A percentile compares a stretch with the other conserved stretches of the same genome.
phyloP scores from a whole-genome alignment of 1,140 invertebrate species.

The Saxidomus purpurata region DNA sequence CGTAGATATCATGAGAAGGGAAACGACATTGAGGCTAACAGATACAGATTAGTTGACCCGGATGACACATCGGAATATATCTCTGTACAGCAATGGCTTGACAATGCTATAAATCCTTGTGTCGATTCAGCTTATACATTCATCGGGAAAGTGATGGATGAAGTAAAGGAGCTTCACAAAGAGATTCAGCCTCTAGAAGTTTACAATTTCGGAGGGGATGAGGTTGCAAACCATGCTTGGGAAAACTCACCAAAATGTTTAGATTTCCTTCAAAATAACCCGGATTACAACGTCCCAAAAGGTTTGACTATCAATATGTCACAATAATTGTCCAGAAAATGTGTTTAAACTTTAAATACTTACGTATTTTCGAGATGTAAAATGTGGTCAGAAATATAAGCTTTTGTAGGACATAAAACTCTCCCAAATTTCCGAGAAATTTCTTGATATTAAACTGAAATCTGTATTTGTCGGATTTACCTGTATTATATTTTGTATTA shows the following conservation, averaged over 20 bases:
- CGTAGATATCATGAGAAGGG: background rate
- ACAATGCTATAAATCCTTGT: slow-evolving; percentile 78
- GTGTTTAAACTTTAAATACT: too few species aligned
- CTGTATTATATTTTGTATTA: too few species aligned
- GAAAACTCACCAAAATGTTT: slow-evolving; percentile 62
- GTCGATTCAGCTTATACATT: slow-evolving; percentile 69
- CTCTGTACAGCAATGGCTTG: slow-evolving; percentile 72
- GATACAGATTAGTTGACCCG: slow-evolving; percentile 70
- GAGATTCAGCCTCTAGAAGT: slow-evolving; percentile 72
- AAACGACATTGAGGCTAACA: slow-evolving; percentile 23
- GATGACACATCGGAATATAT: slow-evolving; percentile 73
- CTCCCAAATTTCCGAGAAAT: too few species aligned
- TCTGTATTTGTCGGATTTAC: too few species aligned
- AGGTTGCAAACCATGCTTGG: slow-evolving; percentile 73
- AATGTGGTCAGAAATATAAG: too few species aligned
- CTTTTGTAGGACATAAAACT: too few species aligned
- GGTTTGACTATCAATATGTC: too few species aligned
- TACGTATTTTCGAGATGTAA: too few species aligned
- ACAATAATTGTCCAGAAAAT: too few species aligned
- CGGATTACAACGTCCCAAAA: slow-evolving; percentile 43
- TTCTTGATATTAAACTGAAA: too few species aligned
- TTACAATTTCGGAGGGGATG: slow-evolving; percentile 80
- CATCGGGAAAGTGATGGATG: slow-evolving; percentile 58
- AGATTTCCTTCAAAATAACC: slow-evolving; percentile 4
- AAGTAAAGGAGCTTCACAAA: slow-evolving; percentile 58